phyloP scores from a whole-genome alignment of 2,888 invertebrate genomes.

The Cybosia mesomella region DNA sequence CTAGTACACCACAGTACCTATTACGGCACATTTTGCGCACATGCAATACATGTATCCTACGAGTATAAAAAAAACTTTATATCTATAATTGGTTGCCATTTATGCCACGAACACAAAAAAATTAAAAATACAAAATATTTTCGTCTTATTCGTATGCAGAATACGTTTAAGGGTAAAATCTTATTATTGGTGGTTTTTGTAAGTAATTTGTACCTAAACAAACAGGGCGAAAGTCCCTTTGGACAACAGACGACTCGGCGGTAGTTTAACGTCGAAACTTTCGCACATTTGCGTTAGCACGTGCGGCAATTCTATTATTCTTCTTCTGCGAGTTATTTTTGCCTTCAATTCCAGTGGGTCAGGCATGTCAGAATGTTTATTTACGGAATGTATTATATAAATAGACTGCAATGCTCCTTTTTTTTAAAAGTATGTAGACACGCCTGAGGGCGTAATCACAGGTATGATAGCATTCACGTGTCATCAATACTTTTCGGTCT shows the following conservation, averaged over 20 bases:
- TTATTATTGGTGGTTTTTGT: not conserved
- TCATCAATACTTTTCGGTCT: too few relatives aligned
- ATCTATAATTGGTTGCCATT: not conserved
- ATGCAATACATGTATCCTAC: too few relatives aligned
- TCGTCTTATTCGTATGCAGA: constrained; percentile 1
- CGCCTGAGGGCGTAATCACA: too few relatives aligned
- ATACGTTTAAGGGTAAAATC: not conserved
- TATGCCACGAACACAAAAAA: not conserved
- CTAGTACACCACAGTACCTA: too few relatives aligned
- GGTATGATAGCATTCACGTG: too few relatives aligned
- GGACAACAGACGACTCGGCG: not conserved
- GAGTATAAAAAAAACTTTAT: too few relatives aligned
- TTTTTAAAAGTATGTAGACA: too few relatives aligned
- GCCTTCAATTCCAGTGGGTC: not conserved
- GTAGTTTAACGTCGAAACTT: constrained; percentile 4
- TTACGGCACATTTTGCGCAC: too few relatives aligned
- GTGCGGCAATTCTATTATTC: not conserved
- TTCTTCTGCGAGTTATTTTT: not conserved
- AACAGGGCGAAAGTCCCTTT: not conserved
- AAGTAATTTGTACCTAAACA: not conserved
- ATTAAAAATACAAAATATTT: not conserved
- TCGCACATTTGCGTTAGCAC: constrained; percentile 8
- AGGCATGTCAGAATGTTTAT: not conserved
- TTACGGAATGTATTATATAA: not conserved
- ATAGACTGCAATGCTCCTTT: not conserved